These are phyloP conservation scores for Apotomis betuletana DNA, from an alignment of 2,888 invertebrate genomes.

Conservation along the genomic window DNA sequence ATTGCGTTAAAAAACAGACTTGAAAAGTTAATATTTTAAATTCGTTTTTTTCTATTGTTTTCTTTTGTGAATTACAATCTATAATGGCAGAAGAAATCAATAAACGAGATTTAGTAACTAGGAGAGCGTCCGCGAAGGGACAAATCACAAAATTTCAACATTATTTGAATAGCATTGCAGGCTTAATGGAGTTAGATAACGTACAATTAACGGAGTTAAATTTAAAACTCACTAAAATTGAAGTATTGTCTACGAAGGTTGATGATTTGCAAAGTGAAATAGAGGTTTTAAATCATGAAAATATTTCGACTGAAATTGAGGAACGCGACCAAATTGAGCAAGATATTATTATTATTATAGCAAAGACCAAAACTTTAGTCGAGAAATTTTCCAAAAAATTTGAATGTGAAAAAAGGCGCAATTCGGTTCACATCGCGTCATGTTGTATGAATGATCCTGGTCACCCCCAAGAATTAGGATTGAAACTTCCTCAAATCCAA, in stretches of 20 bases:
- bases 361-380: constrained; percentile 30
- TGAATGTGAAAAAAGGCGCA: constrained; percentile 7
- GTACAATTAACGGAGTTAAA: too few species aligned
- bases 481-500: constrained; percentile 36
- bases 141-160: constrained; percentile 33
- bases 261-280: too few species aligned
- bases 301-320: too few species aligned
- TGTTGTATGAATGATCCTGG: too few species aligned
- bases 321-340: too few species aligned
- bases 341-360: not conserved
- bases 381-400: constrained; percentile 4
- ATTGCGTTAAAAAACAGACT: too few species aligned
- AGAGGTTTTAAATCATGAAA: too few species aligned
- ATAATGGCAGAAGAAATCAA: too few species aligned
- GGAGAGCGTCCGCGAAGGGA: constrained; percentile 18
- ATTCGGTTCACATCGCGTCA: not conserved
- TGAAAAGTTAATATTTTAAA: not conserved
- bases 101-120: not conserved
- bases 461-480: constrained; percentile 14
- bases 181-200: too few species aligned
- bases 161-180: constrained; percentile 20
- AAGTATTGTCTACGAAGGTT: constrained; percentile 10
- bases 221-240: constrained; percentile 16
- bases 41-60: not conserved
- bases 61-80: too few species aligned